Conservation (phyloP, 2,888 invertebrate species). For the Cryptus armator region DNA sequence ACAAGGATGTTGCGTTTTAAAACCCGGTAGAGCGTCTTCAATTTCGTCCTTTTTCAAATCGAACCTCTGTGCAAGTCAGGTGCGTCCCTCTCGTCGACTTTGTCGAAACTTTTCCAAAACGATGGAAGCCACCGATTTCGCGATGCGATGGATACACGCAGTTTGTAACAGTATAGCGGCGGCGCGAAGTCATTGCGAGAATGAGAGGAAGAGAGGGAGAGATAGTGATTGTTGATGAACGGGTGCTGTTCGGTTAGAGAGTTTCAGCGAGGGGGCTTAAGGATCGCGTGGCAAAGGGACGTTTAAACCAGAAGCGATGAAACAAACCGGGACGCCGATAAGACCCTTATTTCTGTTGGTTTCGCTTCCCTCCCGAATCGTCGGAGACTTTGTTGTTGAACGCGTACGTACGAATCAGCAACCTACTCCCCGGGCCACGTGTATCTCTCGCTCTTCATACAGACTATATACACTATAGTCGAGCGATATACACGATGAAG, state of each 20-base stretch:
- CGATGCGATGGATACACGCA: conserved; percentile 40
- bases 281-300: conserved; percentile 79
- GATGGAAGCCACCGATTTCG: conserved; percentile 31
- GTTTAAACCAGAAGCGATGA: conserved; percentile 74
- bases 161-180: conserved; percentile 15
- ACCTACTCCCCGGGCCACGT: conserved; percentile 43
- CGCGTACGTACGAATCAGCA: conserved; percentile 59
- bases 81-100: conserved; percentile 36
- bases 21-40: neutral
- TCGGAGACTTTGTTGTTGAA: conserved; percentile 65
- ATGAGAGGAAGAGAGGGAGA: neutral
- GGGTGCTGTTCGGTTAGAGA: conserved; percentile 28
- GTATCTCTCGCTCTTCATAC: neutral
- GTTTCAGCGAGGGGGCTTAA: conserved; percentile 60
- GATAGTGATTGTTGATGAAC: conserved; percentile 44
- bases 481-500: conserved; percentile 34
- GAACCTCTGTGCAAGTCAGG: neutral
- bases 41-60: neutral
- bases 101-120: conserved; percentile 28
- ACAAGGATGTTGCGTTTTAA: conserved; percentile 19
- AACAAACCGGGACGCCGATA: conserved; percentile 75
- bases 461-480: neutral
- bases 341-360: conserved; percentile 71
- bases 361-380: conserved; percentile 41
- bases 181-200: conserved; percentile 54